Evolutionary conservation across 2,113 vertebrate genomes (phyloP).

Genomic region (Megaptera novaeangliae): DNA sequence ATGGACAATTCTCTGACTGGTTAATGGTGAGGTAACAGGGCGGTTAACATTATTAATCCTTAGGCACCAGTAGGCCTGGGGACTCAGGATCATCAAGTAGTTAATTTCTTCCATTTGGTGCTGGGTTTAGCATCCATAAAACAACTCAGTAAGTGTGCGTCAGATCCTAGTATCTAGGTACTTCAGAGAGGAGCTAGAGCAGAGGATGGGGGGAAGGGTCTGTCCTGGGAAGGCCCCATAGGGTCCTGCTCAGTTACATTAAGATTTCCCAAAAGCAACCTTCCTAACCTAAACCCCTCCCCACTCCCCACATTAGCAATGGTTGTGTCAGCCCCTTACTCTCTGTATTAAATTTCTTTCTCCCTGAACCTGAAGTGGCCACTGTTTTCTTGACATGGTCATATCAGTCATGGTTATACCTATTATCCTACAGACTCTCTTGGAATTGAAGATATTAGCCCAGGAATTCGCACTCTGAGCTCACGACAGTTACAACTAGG

Average conservation of each 20-base stretch:
- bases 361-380: neutral
- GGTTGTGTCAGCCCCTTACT: neutral
- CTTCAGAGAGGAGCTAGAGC: neutral
- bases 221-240: neutral
- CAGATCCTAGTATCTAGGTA: neutral
- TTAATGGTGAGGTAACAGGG: neutral
- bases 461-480: neutral
- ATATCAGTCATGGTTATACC: neutral
- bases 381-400: neutral
- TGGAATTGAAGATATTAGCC: neutral
- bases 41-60: neutral
- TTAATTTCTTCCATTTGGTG: neutral
- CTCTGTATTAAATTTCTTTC: neutral
- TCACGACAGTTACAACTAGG: neutral
- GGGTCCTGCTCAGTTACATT: neutral
- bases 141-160: neutral
- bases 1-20: neutral
- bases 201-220: neutral
- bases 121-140: neutral
- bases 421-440: neutral
- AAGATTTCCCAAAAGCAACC: neutral
- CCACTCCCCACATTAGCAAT: neutral
- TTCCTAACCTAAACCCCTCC: neutral
- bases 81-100: neutral
- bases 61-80: neutral